Evolutionary conservation across 1,140 invertebrate genomes (phyloP).

Genomic region (Piezodorus guildinii): DNA sequence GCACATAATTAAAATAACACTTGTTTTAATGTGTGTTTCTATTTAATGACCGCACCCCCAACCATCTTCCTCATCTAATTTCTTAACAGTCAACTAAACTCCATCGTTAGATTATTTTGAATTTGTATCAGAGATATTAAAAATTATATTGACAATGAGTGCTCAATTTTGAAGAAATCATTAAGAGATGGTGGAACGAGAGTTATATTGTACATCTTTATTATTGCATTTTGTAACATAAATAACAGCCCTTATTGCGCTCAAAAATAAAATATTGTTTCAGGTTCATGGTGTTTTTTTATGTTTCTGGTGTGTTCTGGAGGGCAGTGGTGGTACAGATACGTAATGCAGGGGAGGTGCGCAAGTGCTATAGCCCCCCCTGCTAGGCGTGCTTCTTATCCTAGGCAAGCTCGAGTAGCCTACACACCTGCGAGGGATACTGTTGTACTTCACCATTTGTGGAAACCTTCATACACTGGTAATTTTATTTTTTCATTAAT

Average conservation of each 20-base stretch:
- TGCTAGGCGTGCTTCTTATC: conserved; percentile 36
- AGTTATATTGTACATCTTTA: too few species aligned
- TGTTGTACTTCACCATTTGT: conserved; percentile 38
- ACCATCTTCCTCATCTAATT: too few species aligned
- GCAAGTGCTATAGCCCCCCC: conserved; percentile 33
- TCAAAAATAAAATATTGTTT: conserved; percentile 30
- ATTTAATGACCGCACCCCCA: too few species aligned
- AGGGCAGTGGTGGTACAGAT: conserved; percentile 42
- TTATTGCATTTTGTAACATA: too few species aligned
- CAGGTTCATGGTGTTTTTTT: conserved; percentile 41
- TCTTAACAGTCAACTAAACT: too few species aligned
- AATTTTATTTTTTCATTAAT: background rate
- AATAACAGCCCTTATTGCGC: too few species aligned
- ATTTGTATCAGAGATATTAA: too few species aligned
- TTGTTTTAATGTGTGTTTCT: too few species aligned
- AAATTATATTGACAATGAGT: too few species aligned
- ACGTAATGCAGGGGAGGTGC: conserved; percentile 39
- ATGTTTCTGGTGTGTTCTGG: conserved; percentile 43
- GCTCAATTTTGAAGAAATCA: background rate
- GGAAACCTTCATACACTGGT: conserved; percentile 33
- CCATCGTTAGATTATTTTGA: too few species aligned
- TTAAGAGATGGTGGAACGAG: too few species aligned
- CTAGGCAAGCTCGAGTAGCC: conserved; percentile 21
- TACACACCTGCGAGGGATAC: conserved; percentile 34
- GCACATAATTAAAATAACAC: too few species aligned